phyloP scores from a whole-genome alignment of 2,888 invertebrate species.

The Nemoura dubitans region DNA sequence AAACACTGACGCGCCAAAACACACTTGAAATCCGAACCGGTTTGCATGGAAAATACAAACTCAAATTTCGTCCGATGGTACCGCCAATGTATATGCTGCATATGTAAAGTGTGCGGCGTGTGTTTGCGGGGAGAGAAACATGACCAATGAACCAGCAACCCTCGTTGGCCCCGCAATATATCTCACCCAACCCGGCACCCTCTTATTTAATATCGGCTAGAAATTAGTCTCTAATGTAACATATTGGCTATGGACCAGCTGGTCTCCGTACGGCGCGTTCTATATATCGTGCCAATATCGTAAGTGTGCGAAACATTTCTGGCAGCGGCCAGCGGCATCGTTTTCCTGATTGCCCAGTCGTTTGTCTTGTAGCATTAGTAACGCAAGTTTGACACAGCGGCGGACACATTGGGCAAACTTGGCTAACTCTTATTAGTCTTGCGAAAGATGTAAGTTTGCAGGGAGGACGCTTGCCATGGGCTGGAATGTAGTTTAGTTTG shows the following conservation, averaged over 20 bases:
- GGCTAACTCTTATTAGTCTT: background rate
- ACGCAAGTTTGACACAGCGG: background rate
- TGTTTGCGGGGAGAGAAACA: too few relatives aligned
- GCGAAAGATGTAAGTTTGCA: background rate
- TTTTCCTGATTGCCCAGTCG: background rate
- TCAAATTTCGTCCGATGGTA: background rate
- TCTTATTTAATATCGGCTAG: background rate
- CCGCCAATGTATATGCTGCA: too few relatives aligned
- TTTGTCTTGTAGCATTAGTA: background rate
- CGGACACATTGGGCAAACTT: background rate
- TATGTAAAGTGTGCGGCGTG: too few relatives aligned
- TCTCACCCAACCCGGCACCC: background rate
- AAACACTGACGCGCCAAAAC: background rate
- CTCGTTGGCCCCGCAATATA: too few relatives aligned
- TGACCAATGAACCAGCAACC: too few relatives aligned
- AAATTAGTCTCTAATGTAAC: background rate
- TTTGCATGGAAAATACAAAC: background rate
- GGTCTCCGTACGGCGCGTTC: too few relatives aligned
- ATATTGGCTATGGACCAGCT: too few relatives aligned
- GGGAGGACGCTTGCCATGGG: background rate
- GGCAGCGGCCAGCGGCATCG: too few relatives aligned
- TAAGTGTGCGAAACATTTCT: too few relatives aligned
- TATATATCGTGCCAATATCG: too few relatives aligned
- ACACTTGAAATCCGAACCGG: background rate
- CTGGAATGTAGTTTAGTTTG: background rate